These are phyloP conservation scores for Poeciliopsis gracilis DNA, from an alignment of 2,797 vertebrate genomes.

Conservation along the genomic window DNA sequence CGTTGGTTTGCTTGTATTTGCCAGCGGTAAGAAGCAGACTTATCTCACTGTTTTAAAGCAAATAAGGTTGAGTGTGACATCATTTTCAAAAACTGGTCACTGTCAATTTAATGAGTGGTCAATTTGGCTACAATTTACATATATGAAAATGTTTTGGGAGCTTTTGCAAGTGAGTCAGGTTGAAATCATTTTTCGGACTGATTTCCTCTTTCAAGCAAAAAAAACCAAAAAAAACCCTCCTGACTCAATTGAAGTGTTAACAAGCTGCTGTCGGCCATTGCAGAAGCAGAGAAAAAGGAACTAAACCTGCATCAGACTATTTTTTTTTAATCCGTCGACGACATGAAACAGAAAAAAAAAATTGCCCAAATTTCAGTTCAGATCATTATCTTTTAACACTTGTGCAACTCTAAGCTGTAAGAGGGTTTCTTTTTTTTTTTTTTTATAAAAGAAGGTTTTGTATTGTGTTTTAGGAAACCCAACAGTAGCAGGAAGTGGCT, in stretches of 20 bases:
- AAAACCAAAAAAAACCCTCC: too few relatives aligned
- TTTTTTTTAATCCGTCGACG: not conserved
- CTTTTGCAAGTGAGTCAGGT: not conserved
- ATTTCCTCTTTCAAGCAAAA: not conserved
- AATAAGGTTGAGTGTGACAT: not conserved
- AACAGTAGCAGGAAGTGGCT: conserved; percentile 38
- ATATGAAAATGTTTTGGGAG: not conserved
- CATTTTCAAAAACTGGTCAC: too few relatives aligned
- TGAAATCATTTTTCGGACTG: too few relatives aligned
- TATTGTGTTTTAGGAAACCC: not conserved
- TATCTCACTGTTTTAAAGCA: not conserved
- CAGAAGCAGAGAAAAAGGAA: not conserved
- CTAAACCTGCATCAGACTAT: not conserved
- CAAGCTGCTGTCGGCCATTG: not conserved
- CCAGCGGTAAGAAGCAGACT: not conserved
- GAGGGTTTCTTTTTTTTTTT: conserved; percentile 6
- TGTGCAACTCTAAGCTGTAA: not conserved
- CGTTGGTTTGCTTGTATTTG: not conserved
- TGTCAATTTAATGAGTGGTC: not conserved
- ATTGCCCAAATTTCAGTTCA: not conserved
- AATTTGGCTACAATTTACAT: not conserved
- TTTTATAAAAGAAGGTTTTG: not conserved
- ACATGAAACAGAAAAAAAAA: not conserved
- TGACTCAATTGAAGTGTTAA: not conserved
- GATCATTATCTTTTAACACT: not conserved